Base-by-base conservation (phyloP, 64 coral and sea anemone genomes). In the Stylophora pistillata region DNA sequence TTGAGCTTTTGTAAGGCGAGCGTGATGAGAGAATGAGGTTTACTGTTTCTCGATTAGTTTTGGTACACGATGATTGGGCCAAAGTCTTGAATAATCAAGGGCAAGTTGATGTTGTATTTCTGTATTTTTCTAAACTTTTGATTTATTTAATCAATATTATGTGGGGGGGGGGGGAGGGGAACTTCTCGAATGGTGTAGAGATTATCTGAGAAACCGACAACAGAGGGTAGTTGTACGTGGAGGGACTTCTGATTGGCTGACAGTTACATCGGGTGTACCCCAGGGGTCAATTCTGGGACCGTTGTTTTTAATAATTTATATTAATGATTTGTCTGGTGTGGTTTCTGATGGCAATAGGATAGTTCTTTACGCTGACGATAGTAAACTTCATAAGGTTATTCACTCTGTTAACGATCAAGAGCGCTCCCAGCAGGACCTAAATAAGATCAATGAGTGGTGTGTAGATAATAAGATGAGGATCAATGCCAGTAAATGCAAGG, bases 201-300 rank as follows among this genome's bases (percentile, higher is more conserved):
- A 86, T n/a, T 86, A 86, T 86, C 84, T 86, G 28, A 86, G 66
- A 52, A 73, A 86, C 29, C 84, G 84, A 70, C 30, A 86, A 53
- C 84, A 73, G 56, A 86, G 84, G 56, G 84, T 86, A 56, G 72
- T 73, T 86, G 68, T 86, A 30, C 84, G 69, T 55, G 69, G 84
- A 53, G 56, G 30, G 72, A 56, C 84, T 56, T 86, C 84, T 86
- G 84, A 86, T 56, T 86, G 69, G n/a, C 56, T 86, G 55, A 70
- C 84, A 86, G 84, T 86, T 56, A 56, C 72, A 57, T n/a, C n/a
- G n/a, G n/a, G n/a, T n/a, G n/a, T n/a, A n/a, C n/a, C n/a, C n/a
- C n/a, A n/a, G n/a, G n/a, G n/a, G n/a, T n/a, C n/a, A n/a, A n/a
- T n/a, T n/a, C n/a, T n/a, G n/a, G n/a, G n/a, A n/a, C n/a, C n/a